Base-by-base conservation (phyloP, 2,797 vertebrate genomes). In the Coccyzus lansbergi region DNA sequence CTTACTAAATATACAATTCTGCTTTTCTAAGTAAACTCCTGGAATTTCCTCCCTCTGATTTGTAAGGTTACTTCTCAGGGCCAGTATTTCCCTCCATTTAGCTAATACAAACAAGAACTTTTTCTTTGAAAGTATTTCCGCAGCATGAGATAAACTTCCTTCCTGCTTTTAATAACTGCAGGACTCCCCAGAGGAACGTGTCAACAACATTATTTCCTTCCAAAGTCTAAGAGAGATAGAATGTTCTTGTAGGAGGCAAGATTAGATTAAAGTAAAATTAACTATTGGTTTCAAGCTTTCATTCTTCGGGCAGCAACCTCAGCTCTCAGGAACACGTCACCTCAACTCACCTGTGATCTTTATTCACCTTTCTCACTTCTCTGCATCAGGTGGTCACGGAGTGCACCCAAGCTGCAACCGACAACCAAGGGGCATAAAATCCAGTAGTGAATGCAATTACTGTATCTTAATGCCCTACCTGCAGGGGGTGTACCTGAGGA, bases 21-120 rank as follows among this genome's bases (percentile, higher is more conserved):
- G 48, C 79, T 94, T 92, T 90, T 91, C 62, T 79, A 51, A 82
- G 67, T 75, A 70, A 94, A 88, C 20, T 82, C 56, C 26, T 59
- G 83, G 85, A 92, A 94, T 90, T 95, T 96, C 92, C 92, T 95
- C 91, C 48, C 55, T 86, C 76, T 92, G 89, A 83, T 90, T 88
- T 63, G 77, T 0, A 0, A 44, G 8, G 52, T 72, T 19, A 26
- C 40, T 94, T 95, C 94, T 94, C 91, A 86, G 72, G 72, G 77
- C 76, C 87, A 84, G 40, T 15, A 56, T 88, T 96, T 97, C 92
- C 92, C 89, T 76, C 63, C 33, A 87, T 94, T 96, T 95, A 92
- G 62, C 42, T 80, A 91, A 95, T 93, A 86, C 86, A 97, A 95
- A 95, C 44, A 92, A 71, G 53, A 86, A 21, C 44, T 92, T 95